Base-by-base conservation (phyloP, 2,797 vertebrate genomes). In the Morus bassanus region DNA sequence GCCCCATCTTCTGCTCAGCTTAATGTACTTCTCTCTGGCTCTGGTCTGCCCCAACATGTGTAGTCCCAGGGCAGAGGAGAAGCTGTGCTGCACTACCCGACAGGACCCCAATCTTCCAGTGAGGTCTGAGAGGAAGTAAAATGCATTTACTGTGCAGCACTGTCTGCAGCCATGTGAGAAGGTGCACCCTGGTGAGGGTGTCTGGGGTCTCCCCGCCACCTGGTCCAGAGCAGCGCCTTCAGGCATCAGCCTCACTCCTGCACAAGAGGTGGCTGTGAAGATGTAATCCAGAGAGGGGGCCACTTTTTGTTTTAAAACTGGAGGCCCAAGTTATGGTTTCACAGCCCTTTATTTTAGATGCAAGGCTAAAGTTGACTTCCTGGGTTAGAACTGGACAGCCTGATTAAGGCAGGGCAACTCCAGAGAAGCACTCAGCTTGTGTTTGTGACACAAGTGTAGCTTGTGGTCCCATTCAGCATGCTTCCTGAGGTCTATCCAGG, bases 81-180 rank as follows among this genome's bases (percentile, higher is more conserved):
- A 46, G 60, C 30, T 65, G 13, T 56, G 22, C n/a, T 64, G 31
- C 11, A 8, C 50, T 4, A 41, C 23, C n/a, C 46, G 41, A 45
- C 0, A 0, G 54, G 63, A 60, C 7, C 8, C 6, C 1, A 2
- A 2, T 63, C 15, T 63, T 80, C 35, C 68, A 69, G 4, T 21
- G n/a, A 51, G 45, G 28, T 48, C 50, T 51, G 28, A 5, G 7
- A 88, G n/a, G 37, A 73, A 45, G 14, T 3, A 4, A 53, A 92
- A 63, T 13, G 13, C 15, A 39, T 65, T 78, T 33, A 8, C 12
- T 74, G 30, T 30, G 45, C 48, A 57, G 31, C 17, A 14, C 30
- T 12, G 5, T 27, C 61, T 39, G 30, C n/a, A 72, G 70, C 37
- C 18, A 5, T 4, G 10, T 45, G 24, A 70, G 68, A 60, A 74